phyloP scores from a whole-genome alignment of 2,113 vertebrate species.

The Neopipo cinnamomea region DNA sequence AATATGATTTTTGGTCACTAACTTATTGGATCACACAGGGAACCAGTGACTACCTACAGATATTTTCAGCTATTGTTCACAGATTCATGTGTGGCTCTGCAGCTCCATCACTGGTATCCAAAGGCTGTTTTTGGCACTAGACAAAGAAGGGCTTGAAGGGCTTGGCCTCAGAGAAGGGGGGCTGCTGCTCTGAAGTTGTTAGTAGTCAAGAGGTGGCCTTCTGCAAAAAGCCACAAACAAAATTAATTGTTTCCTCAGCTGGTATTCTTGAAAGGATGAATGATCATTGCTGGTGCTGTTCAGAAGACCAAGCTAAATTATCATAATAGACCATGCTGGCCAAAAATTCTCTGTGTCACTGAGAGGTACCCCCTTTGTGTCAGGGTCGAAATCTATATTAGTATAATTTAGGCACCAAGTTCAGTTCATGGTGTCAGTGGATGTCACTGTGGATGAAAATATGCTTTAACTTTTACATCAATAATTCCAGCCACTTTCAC shows the following conservation, averaged over 20 bases:
- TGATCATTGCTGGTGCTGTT: neutral
- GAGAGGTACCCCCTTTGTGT: neutral
- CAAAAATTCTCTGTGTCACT: neutral
- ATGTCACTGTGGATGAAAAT: neutral
- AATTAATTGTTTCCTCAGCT: neutral
- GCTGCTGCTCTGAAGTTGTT: neutral
- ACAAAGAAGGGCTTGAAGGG: neutral
- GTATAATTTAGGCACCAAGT: neutral
- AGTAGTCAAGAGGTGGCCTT: neutral
- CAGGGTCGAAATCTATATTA: neutral
- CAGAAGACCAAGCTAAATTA: neutral
- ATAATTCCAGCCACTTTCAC: neutral
- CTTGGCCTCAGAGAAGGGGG: neutral
- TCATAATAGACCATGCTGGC: neutral
- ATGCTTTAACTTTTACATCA: neutral
- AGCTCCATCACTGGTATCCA: neutral
- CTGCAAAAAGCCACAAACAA: neutral
- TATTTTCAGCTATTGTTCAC: neutral
- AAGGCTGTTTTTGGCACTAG: neutral
- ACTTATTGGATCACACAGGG: neutral
- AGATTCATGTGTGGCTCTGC: neutral
- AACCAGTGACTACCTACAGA: neutral
- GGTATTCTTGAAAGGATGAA: neutral
- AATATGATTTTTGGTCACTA: neutral
- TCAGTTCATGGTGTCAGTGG: neutral